Evolutionary conservation across 64 coral and sea anemone species (phyloP).

Genomic region (Hydrozoanthus tunicans): DNA sequence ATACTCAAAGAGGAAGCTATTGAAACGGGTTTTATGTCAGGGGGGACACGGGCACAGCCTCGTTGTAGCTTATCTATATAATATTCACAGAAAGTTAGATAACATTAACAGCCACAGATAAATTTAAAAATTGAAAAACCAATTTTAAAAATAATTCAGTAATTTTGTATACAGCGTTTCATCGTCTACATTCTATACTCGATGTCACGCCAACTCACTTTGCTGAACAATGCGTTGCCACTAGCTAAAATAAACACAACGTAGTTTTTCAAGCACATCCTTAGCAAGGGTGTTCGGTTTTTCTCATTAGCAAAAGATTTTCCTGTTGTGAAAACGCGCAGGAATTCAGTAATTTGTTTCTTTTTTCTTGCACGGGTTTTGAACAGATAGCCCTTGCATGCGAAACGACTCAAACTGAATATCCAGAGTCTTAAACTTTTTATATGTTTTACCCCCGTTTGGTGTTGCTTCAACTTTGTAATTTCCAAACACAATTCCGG

Average conservation of each 20-base stretch:
- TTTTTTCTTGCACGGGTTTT: not conserved
- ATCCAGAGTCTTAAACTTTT: not conserved
- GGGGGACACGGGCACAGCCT: not conserved
- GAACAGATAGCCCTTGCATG: not conserved
- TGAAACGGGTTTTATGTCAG: not conserved
- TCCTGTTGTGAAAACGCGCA: not conserved
- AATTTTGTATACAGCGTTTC: no score
- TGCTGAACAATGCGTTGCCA: no score
- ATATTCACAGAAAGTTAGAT: no score
- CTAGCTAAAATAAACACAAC: not conserved
- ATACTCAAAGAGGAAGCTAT: not conserved
- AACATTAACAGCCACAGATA: not conserved
- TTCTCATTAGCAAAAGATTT: not conserved
- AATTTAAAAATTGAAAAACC: not conserved
- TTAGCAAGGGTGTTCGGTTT: not conserved
- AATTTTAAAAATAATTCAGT: not conserved
- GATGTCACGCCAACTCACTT: not conserved
- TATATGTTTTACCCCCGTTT: not conserved
- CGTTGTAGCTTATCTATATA: no score
- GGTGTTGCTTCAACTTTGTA: not conserved
- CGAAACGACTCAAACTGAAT: not conserved
- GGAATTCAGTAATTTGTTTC: constrained; percentile 9
- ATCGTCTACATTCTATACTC: not conserved
- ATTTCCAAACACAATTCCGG: not conserved
- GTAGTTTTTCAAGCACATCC: not conserved